Evolutionary conservation across 1,140 invertebrate genomes (phyloP), one percentile per base, ranked within the genome.

Genomic region (Piezodorus guildinii): DNA sequence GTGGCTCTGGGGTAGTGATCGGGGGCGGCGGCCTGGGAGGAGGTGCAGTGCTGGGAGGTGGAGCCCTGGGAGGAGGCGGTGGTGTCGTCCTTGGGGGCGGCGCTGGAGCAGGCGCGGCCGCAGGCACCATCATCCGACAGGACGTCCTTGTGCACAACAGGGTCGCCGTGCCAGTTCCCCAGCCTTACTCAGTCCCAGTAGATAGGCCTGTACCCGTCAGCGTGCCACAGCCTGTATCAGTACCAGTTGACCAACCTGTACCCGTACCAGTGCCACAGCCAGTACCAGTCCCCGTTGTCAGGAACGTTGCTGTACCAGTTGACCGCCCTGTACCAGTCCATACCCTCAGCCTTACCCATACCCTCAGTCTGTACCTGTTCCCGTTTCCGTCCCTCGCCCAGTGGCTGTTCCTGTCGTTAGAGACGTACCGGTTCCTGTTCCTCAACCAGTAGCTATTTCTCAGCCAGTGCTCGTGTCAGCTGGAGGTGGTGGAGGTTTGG

Each of bases 161-260:
- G 56, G 21, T 68, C 16, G 61, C 58, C 6, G 67, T 68, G n/a
- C 67, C 67, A 3, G 62, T 67, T 17, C 59, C 67, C n/a, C 67
- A 68, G 25, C 67, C 67, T 19, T 66, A 63, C 54, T 60, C 67
- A 0, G 67, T 68, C 10, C 64, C 67, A 4, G 66, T 71, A 1
- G 69, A 70, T 25, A 64, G 62, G 21, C 68, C 68, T 19, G 49
- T 69, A 0, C 67, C 68, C 0, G 66, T 69, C n/a, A 60, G 65
- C 3, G 63, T 67, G n/a, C 49, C 60, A n/a, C 60, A 63, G 1
- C 62, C 66, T 5, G 66, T 68, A 51, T 66, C 62, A 2, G 70
- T 71, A 10, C 63, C 65, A 19, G 60, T 71, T 6, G 67, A 68
- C 4, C 67, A 63, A 62, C 65, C 49, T 45, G 63, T 68, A 1